Evolutionary conservation across 2,113 vertebrate species (phyloP).

Genomic region (Miniopterus natalensis): DNA sequence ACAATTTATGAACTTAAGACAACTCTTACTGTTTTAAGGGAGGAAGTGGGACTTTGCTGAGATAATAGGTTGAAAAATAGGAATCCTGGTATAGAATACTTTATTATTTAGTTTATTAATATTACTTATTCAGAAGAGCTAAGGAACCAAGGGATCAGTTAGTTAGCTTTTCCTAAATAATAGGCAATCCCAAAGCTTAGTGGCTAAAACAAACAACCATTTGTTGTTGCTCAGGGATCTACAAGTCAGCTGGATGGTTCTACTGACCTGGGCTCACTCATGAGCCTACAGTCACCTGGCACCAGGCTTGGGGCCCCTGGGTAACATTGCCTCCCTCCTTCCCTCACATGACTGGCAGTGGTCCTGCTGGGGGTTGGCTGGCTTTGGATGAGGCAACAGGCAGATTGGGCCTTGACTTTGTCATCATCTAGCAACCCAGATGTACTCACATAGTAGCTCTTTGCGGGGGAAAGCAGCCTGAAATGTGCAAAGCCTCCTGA

Average conservation of each 20-base stretch:
- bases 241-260: neutral
- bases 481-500: neutral
- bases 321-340: fast-evolving
- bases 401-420: neutral
- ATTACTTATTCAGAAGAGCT: neutral
- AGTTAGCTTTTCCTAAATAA: neutral
- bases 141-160: neutral
- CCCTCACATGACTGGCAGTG: neutral
- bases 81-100: neutral
- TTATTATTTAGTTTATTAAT: neutral
- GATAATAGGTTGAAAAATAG: neutral
- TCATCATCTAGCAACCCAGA: neutral
- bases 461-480: neutral
- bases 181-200: neutral
- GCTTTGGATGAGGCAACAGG: neutral
- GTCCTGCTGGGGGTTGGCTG: neutral
- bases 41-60: neutral
- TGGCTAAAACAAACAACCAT: neutral
- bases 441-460: neutral
- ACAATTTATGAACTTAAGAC: constrained; percentile 2
- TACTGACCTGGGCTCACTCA: fast-evolving
- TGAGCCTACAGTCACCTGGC: neutral
- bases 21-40: neutral
- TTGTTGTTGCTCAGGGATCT: neutral
- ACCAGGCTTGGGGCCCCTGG: fast-evolving